phyloP scores from a whole-genome alignment of 2,888 invertebrate genomes.

The Pristionchus exspectatus region DNA sequence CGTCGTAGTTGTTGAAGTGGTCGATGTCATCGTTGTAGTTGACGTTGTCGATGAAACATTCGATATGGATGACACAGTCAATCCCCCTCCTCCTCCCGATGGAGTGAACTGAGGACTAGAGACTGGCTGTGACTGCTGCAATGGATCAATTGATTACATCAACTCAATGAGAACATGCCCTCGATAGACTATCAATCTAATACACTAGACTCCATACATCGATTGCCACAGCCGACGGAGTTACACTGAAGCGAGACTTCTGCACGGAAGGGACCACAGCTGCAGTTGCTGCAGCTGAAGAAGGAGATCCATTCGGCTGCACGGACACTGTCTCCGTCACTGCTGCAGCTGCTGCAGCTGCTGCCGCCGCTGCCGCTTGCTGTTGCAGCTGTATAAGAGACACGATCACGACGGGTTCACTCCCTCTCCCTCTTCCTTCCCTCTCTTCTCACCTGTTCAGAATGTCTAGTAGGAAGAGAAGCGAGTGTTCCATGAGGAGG shows the following conservation, averaged over 20 bases:
- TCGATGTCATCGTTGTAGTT: background rate
- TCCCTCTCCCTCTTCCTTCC: background rate
- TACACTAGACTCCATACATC: constrained; percentile 5
- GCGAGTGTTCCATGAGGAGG: constrained; percentile 51
- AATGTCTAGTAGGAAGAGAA: constrained; percentile 32
- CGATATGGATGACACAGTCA: constrained; percentile 29
- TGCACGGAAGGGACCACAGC: constrained; percentile 56
- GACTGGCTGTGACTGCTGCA: constrained; percentile 2
- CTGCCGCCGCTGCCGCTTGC: constrained; percentile 51
- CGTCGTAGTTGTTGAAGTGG: constrained; percentile 29
- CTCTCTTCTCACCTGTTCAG: background rate
- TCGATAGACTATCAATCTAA: background rate
- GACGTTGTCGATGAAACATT: background rate
- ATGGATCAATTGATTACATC: background rate
- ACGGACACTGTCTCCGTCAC: constrained; percentile 24
- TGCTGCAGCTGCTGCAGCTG: constrained; percentile 39
- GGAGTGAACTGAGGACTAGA: background rate
- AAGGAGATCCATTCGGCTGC: constrained; percentile 45
- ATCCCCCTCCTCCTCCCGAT: background rate
- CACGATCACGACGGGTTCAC: constrained; percentile 37
- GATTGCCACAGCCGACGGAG: constrained; percentile 55
- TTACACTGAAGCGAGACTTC: constrained; percentile 63
- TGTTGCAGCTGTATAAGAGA: background rate
- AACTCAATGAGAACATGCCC: too few species aligned
- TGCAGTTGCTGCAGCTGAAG: constrained; percentile 49